Conservation (phyloP, 1,140 invertebrate genomes). For the Zaprionus tsacasi region DNA sequence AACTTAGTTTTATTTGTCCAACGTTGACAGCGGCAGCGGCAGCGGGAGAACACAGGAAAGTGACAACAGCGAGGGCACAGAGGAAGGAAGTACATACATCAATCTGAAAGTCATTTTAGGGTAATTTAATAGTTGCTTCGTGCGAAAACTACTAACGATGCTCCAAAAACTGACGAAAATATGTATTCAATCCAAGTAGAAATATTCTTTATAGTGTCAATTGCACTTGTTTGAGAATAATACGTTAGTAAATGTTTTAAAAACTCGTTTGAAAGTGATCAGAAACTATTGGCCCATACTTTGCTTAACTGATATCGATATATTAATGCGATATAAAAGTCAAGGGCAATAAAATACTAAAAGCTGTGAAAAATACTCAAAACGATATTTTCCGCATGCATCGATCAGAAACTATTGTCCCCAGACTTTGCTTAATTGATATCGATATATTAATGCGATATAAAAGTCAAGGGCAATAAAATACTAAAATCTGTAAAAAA, state of each 20-base stretch:
- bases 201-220: not conserved
- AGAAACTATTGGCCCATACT: no score
- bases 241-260: not conserved
- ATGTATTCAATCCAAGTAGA: not conserved
- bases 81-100: conserved; percentile 29
- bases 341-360: no score
- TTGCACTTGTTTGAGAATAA: not conserved
- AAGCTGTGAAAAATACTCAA: no score
- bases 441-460: no score
- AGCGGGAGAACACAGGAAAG: not conserved
- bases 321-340: no score
- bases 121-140: conserved; percentile 55
- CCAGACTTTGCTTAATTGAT: no score
- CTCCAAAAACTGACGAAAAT: conserved; percentile 1
- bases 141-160: conserved; percentile 16
- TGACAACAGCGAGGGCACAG: not conserved
- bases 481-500: no score
- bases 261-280: no score
- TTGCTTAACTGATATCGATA: no score
- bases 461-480: no score
- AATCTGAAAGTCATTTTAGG: conserved; percentile 54
- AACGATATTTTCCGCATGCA: no score
- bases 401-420: not conserved
- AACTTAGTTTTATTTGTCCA: conserved; percentile 58
- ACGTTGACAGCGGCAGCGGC: conserved; percentile 25